Evolutionary conservation across 1,140 invertebrate species (phyloP).

Genomic region (Metaphire vulgaris): DNA sequence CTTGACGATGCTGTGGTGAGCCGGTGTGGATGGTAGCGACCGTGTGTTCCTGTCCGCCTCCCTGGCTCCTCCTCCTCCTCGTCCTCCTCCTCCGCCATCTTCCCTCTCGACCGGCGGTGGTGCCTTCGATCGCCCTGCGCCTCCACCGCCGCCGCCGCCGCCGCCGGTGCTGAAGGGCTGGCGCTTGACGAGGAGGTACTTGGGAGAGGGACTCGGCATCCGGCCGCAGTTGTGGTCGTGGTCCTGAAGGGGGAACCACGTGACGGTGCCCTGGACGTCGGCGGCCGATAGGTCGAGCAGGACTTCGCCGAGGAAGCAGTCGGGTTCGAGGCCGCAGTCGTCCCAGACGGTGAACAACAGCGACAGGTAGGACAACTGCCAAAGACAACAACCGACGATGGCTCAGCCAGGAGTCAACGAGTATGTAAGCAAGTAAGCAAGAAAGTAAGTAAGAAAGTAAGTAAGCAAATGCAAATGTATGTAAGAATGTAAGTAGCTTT

Average conservation of each 20-base stretch:
- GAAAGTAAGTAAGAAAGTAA: no score
- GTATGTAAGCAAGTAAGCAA: no score
- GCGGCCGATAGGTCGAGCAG: conserved; percentile 66
- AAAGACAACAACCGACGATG: neutral
- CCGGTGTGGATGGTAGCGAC: neutral
- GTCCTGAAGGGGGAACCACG: neutral
- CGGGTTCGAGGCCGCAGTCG: conserved; percentile 69
- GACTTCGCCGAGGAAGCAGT: conserved; percentile 59
- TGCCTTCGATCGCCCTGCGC: neutral
- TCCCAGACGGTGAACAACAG: conserved; percentile 72
- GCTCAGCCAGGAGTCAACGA: no score
- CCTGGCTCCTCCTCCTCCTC: no score
- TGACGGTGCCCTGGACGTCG: conserved; percentile 59
- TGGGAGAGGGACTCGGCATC: conserved; percentile 14
- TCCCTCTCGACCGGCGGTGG: neutral
- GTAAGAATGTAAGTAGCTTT: no score
- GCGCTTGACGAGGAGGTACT: conserved; percentile 14
- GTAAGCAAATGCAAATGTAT: no score
- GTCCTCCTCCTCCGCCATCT: no score
- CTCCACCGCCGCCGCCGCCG: neutral
- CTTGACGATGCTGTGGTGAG: neutral
- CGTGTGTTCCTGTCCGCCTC: neutral
- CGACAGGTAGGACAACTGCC: conserved; percentile 1
- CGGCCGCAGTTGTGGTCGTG: conserved; percentile 7
- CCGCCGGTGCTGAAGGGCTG: neutral